phyloP scores from a whole-genome alignment of 2,113 vertebrate genomes.

The Gambusia affinis region DNA sequence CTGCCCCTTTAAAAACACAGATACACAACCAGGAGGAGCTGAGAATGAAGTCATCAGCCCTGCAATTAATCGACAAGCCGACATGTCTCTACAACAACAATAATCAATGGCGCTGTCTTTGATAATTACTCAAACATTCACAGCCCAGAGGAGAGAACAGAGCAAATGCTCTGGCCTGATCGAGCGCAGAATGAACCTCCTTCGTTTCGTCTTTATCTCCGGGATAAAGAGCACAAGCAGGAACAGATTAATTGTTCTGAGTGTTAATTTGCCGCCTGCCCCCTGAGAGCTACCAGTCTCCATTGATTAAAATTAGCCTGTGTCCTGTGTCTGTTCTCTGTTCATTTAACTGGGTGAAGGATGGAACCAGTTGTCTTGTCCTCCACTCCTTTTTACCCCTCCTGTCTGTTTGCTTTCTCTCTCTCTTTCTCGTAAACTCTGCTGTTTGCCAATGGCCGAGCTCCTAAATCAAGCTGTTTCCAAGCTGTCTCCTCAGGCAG shows the following conservation, averaged over 20 bases:
- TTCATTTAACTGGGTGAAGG: constrained; percentile 68
- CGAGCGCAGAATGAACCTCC: constrained; percentile 31
- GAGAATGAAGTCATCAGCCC: neutral
- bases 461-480: constrained; percentile 69
- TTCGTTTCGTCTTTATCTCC: constrained; percentile 31
- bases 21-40: neutral
- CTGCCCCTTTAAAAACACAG: neutral
- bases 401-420: constrained; percentile 4
- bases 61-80: neutral
- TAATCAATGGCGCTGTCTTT: neutral
- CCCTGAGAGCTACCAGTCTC: constrained; percentile 47
- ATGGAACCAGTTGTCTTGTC: constrained; percentile 48
- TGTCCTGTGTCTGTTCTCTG: constrained; percentile 55
- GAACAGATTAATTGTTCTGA: constrained; percentile 65
- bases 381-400: constrained; percentile 29
- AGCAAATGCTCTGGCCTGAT: constrained; percentile 26
- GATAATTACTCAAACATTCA: constrained; percentile 22
- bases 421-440: constrained; percentile 54
- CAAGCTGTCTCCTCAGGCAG: constrained; percentile 65
- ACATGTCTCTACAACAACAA: neutral
- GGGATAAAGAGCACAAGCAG: constrained; percentile 19
- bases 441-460: constrained; percentile 45
- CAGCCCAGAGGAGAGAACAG: constrained; percentile 3
- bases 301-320: constrained; percentile 70
- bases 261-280: constrained; percentile 62